Conservation (phyloP, 2,797 vertebrate species). For the Nyctibius grandis region DNA sequence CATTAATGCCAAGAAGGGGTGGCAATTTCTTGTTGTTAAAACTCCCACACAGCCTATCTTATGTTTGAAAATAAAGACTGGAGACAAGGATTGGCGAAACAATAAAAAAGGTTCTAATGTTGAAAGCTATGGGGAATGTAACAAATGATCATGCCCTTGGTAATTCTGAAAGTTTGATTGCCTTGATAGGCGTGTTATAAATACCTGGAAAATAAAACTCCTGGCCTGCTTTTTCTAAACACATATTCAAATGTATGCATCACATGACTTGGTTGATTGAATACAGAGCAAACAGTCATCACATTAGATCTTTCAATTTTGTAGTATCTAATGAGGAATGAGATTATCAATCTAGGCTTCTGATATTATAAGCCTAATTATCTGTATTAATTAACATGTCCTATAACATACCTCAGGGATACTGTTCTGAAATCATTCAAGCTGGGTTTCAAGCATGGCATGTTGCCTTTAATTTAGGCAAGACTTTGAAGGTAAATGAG, state of each 20-base stretch:
- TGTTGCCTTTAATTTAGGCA: neutral
- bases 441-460: neutral
- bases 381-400: conserved; percentile 53
- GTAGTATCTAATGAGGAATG: conserved; percentile 33
- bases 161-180: neutral
- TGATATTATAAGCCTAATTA: conserved; percentile 30
- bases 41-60: conserved; percentile 27
- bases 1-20: conserved; percentile 20
- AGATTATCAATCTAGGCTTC: conserved; percentile 28
- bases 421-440: neutral
- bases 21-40: conserved; percentile 62
- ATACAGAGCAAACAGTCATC: neutral
- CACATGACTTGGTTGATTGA: neutral
- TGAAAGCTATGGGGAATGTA: neutral
- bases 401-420: neutral
- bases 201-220: neutral
- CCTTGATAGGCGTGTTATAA: neutral
- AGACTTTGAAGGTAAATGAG: neutral
- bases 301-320: conserved; percentile 40
- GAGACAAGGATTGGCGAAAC: conserved; percentile 59
- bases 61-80: neutral
- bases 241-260: neutral
- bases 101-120: conserved; percentile 46
- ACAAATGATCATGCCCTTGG: neutral
- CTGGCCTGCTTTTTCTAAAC: neutral